Percentiles rank a stretch among this genome's conserved stretches.
Conservation (phyloP, 2,888 invertebrate genomes). For the Eulithis testata region DNA sequence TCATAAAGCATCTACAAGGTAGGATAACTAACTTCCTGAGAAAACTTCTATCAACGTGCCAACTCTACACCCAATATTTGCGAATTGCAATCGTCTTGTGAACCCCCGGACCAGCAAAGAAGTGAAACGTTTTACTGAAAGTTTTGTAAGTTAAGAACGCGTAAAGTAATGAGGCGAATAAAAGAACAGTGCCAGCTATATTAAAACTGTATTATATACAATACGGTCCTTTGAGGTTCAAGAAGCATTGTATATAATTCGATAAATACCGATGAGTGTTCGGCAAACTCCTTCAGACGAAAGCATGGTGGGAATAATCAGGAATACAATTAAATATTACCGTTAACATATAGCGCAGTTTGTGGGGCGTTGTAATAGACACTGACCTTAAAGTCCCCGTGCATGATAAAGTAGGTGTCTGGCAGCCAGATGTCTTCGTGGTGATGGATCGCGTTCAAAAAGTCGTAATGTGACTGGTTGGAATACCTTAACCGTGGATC, state of each 20-base stretch:
- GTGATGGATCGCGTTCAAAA: slow-evolving; percentile 96
- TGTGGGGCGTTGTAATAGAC: slow-evolving; percentile 32
- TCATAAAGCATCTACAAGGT: slow-evolving; percentile 43
- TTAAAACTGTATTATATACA: slow-evolving; percentile 61
- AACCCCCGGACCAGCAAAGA: slow-evolving; percentile 54
- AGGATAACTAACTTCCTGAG: slow-evolving; percentile 43
- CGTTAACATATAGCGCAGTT: slow-evolving; percentile 44
- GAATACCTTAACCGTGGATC: slow-evolving; percentile 95
- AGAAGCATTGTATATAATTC: slow-evolving; percentile 67
- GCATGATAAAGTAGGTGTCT: slow-evolving; percentile 98
- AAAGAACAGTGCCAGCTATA: slow-evolving; percentile 64
- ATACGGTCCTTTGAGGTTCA: slow-evolving; percentile 62
- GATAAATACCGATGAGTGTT: slow-evolving; percentile 73
- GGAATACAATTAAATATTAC: slow-evolving; percentile 59
- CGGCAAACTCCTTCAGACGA: slow-evolving; percentile 72
- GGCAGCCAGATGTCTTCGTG: slow-evolving; percentile 97
- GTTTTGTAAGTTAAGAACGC: slow-evolving; percentile 38
- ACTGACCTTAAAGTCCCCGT: slow-evolving; percentile 94
- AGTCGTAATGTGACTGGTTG: slow-evolving; percentile 94
- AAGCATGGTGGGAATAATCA: slow-evolving; percentile 71
- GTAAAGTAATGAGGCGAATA: slow-evolving; percentile 47
- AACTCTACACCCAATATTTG: slow-evolving; percentile 49
- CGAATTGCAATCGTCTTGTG: slow-evolving; percentile 49
- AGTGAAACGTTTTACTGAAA: slow-evolving; percentile 46
- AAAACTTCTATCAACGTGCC: slow-evolving; percentile 41